Percentiles rank a stretch among this genome's conserved stretches.
phyloP scores from a whole-genome alignment of 2,797 vertebrate species.

The Tokudaia tokunoshimensis region DNA sequence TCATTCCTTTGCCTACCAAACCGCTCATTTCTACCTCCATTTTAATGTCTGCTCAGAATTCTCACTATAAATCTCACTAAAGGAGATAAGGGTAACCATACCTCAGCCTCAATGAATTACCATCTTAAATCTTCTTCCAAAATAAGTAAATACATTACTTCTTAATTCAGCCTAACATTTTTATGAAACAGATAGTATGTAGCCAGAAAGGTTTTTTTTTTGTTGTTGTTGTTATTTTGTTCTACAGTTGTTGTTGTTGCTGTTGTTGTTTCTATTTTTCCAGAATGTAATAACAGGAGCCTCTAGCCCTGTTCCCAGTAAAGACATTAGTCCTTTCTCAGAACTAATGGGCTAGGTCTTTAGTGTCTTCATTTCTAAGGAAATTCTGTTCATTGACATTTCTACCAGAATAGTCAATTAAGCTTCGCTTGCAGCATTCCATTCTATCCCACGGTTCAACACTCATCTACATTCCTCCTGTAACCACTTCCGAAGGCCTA shows the following conservation, averaged over 20 bases:
- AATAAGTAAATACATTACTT: background rate
- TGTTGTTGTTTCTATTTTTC: background rate
- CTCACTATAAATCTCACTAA: background rate
- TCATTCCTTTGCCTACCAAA: background rate
- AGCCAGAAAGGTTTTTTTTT: background rate
- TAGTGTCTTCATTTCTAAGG: background rate
- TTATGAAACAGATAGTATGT: background rate
- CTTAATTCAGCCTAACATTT: background rate
- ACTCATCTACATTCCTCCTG: background rate
- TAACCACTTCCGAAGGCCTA: background rate
- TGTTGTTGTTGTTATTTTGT: background rate
- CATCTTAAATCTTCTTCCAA: background rate
- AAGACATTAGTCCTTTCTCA: no score
- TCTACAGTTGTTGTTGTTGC: no score
- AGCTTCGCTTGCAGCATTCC: background rate
- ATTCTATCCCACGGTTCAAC: background rate
- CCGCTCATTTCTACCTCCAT: no score
- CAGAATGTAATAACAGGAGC: background rate
- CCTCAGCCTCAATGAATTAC: background rate
- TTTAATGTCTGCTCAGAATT: background rate
- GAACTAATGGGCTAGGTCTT: background rate
- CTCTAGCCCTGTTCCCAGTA: background rate
- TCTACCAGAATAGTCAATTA: background rate
- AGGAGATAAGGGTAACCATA: background rate
- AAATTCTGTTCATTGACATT: background rate